phyloP scores from a whole-genome alignment of 2,888 invertebrate species.

The Phaonia tiefii region DNA sequence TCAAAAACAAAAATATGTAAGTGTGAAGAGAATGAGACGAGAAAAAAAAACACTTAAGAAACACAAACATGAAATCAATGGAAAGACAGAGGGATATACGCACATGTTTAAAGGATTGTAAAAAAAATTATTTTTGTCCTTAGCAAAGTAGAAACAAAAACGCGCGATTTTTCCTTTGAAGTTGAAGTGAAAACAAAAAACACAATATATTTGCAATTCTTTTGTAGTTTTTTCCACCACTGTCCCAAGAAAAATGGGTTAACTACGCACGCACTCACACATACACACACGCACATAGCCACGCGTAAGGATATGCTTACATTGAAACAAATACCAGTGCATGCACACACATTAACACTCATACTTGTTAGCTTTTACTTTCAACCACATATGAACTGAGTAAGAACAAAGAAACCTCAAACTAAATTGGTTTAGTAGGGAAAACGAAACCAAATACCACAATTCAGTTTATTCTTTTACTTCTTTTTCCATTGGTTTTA shows the following conservation, averaged over 20 bases:
- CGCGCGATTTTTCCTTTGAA: conserved; percentile 1
- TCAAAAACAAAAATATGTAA: no score
- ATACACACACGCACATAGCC: not conserved
- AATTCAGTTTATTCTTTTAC: no score
- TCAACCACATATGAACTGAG: not conserved
- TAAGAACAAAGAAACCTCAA: not conserved
- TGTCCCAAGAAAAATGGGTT: conserved; percentile 25
- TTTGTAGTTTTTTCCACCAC: not conserved
- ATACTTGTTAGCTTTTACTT: not conserved
- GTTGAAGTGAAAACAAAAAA: no score
- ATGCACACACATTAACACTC: not conserved
- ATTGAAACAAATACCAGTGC: not conserved
- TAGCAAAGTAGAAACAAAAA: not conserved
- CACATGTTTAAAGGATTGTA: no score
- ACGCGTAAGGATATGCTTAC: not conserved
- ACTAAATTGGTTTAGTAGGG: not conserved
- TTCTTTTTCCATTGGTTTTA: no score
- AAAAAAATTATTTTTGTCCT: no score
- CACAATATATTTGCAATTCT: not conserved
- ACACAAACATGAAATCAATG: not conserved
- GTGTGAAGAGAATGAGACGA: no score
- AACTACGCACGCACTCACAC: not conserved
- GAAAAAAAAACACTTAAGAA: not conserved
- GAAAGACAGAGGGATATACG: no score
- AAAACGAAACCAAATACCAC: no score